Conservation (phyloP, 2,113 vertebrate genomes). For the Tragelaphus strepsiceros region DNA sequence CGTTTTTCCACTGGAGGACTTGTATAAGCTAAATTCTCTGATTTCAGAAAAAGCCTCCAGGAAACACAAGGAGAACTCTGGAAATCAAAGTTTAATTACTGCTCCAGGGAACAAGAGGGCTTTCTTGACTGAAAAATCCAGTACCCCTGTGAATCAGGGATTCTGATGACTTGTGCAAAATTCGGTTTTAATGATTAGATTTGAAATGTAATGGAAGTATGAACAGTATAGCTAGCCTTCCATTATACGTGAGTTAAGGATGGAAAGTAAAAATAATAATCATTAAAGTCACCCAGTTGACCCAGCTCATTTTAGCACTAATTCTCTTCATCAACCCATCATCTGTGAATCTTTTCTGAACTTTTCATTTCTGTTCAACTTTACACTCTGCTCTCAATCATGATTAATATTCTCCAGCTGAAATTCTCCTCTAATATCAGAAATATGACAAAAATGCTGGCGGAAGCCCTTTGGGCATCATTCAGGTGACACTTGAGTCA, state of each 20-base stretch:
- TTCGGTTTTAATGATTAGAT: background rate
- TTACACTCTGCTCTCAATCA: background rate
- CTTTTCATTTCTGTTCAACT: background rate
- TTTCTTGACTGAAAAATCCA: background rate
- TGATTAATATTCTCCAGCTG: background rate
- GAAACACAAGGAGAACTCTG: background rate
- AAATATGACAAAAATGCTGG: background rate
- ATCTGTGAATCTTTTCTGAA: fast-evolving
- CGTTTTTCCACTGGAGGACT: background rate
- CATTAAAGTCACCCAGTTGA: background rate
- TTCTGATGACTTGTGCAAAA: fast-evolving
- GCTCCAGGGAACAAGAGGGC: background rate
- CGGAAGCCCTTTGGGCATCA: background rate
- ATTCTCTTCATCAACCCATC: background rate
- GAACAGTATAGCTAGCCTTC: background rate
- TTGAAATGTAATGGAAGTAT: background rate
- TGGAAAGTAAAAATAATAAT: background rate
- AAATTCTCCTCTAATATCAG: background rate
- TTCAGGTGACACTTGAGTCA: constrained; percentile 48
- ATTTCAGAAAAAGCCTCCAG: background rate
- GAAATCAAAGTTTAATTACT: background rate
- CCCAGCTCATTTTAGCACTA: background rate
- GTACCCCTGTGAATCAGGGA: too few species aligned
- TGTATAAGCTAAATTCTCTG: background rate
- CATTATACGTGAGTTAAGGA: fast-evolving